phyloP scores from a whole-genome alignment of 2,113 vertebrate species.

The Tenebrosternarchus preto region DNA sequence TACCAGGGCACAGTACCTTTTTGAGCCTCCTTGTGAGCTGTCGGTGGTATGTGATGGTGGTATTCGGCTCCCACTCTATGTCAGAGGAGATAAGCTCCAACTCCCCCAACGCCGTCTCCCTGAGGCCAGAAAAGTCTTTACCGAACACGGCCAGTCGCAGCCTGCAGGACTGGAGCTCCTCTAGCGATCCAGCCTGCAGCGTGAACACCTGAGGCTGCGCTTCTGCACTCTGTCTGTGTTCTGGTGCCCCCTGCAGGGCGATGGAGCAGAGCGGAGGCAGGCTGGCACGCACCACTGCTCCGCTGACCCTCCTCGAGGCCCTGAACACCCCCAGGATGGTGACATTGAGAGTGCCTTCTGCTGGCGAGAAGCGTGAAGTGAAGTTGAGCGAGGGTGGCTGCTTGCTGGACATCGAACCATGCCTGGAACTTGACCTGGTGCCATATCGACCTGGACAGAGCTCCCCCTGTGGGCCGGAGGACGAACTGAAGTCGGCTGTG shows the following conservation, averaged over 20 bases:
- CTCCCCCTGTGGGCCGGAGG: background rate
- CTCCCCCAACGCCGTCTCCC: slow-evolving; percentile 71
- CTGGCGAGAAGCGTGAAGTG: slow-evolving; percentile 67
- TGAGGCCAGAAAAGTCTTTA: slow-evolving; percentile 71
- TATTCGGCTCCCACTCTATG: slow-evolving; percentile 68
- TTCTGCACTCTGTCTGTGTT: slow-evolving; percentile 62
- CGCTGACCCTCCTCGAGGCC: slow-evolving; percentile 61
- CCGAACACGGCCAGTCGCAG: slow-evolving; percentile 71
- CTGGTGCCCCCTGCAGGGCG: slow-evolving; percentile 42
- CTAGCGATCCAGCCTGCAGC: slow-evolving; percentile 67
- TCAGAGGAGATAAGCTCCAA: slow-evolving; percentile 75
- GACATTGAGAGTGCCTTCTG: slow-evolving; percentile 66
- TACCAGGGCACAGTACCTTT: slow-evolving; percentile 69
- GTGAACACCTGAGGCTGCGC: slow-evolving; percentile 64
- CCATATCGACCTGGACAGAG: slow-evolving; percentile 48
- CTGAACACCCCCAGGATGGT: slow-evolving; percentile 72
- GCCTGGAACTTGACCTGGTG: slow-evolving; percentile 31
- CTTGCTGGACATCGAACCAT: slow-evolving; percentile 55
- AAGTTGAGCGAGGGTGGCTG: slow-evolving; percentile 69
- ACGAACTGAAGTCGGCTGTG: background rate
- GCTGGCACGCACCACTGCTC: slow-evolving; percentile 67
- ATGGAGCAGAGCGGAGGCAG: slow-evolving; percentile 67
- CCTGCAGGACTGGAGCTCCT: slow-evolving; percentile 69
- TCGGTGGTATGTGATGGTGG: slow-evolving; percentile 63
- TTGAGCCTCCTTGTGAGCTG: slow-evolving; percentile 74